These are phyloP conservation scores for Rotaria magnacalcarata DNA, from an alignment of 2,888 invertebrate species.

Conservation along the genomic window DNA sequence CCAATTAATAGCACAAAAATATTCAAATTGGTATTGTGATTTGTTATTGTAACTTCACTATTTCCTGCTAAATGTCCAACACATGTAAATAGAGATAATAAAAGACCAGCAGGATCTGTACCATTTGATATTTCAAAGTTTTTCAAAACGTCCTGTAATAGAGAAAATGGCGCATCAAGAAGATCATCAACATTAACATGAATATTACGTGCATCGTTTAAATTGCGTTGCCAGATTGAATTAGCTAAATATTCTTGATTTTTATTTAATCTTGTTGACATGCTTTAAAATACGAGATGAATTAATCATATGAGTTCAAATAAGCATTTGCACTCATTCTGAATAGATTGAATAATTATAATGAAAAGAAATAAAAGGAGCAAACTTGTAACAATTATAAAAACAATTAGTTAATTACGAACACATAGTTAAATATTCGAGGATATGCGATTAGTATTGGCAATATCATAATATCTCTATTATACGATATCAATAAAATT, in stretches of 20 bases:
- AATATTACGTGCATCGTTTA: background rate
- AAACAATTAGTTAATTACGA: too few relatives aligned
- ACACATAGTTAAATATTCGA: too few relatives aligned
- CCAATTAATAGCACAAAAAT: background rate
- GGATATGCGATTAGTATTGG: too few relatives aligned
- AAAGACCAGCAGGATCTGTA: background rate
- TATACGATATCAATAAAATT: too few relatives aligned
- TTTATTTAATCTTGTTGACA: background rate
- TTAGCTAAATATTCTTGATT: background rate
- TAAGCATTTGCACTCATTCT: too few relatives aligned
- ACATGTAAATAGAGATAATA: background rate
- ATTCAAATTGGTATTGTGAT: background rate
- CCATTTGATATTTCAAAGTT: background rate
- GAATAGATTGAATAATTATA: too few relatives aligned
- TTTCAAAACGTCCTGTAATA: background rate
- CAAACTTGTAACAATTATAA: too few relatives aligned
- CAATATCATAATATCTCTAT: too few relatives aligned
- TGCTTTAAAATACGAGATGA: background rate
- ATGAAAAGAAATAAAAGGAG: too few relatives aligned
- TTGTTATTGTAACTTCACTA: background rate
- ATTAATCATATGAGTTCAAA: too few relatives aligned
- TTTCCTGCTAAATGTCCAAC: background rate
- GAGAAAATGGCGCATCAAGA: background rate
- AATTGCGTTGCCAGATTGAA: background rate
- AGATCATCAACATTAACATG: background rate